Evolutionary conservation across 2,888 invertebrate species (phyloP).

Genomic region (Synergus gifuensis): DNA sequence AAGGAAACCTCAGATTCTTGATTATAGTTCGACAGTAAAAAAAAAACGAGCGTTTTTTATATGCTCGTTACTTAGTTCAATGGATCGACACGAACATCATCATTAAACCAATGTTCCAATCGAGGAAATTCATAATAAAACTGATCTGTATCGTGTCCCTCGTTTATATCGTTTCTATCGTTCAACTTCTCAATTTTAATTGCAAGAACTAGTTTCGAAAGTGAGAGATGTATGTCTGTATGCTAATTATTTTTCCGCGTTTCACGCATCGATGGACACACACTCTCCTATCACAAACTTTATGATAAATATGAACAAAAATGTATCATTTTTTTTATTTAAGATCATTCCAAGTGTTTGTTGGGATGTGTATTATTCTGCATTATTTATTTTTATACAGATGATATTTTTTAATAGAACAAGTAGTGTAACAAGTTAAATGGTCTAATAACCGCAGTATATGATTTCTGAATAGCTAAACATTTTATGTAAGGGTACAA

Average conservation of each 20-base stretch:
- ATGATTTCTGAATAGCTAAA: conserved; percentile 72
- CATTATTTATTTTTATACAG: neutral
- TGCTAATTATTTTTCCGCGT: conserved; percentile 19
- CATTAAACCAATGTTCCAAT: conserved; percentile 3
- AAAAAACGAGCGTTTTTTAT: neutral
- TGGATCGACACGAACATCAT: conserved; percentile 11
- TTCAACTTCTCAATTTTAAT: conserved; percentile 20
- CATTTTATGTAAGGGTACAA: conserved; percentile 73
- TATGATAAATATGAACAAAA: neutral
- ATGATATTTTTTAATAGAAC: neutral
- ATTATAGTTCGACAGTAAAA: neutral
- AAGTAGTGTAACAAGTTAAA: conserved; percentile 50
- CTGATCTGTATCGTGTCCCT: neutral
- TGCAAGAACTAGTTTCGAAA: conserved; percentile 26
- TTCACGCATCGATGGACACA: neutral
- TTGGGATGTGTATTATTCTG: no score
- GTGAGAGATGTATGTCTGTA: conserved; percentile 23
- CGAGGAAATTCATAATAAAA: neutral
- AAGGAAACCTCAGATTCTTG: neutral
- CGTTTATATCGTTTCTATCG: neutral
- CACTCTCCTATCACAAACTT: conserved; percentile 4
- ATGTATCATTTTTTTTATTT: neutral
- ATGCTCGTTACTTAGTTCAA: conserved; percentile 11
- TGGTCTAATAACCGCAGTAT: conserved; percentile 57
- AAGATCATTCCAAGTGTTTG: no score